Conservation (phyloP, 2,113 vertebrate species). For the Brachypteracias leptosomus region DNA sequence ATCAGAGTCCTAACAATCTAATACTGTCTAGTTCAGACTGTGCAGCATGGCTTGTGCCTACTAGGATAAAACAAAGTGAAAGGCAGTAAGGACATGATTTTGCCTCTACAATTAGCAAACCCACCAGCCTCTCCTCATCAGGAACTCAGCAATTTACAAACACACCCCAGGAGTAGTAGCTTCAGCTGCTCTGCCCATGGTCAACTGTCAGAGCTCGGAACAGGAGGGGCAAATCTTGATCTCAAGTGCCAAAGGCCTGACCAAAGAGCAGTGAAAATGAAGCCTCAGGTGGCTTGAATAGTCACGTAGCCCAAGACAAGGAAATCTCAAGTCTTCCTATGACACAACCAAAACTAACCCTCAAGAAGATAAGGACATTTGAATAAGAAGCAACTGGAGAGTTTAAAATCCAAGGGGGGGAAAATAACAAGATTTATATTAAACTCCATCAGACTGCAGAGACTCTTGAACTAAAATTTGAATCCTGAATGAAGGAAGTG, state of each 20-base stretch:
- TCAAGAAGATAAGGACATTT: not conserved
- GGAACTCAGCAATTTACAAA: not conserved
- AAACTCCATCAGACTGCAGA: not conserved
- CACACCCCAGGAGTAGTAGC: not conserved
- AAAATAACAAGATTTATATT: not conserved
- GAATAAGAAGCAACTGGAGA: not conserved
- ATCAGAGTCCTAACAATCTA: not conserved
- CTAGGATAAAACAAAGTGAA: not conserved
- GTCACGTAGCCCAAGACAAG: not conserved
- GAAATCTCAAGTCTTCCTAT: not conserved
- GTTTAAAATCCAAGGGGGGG: not conserved
- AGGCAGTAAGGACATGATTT: not conserved
- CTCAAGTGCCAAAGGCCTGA: not conserved
- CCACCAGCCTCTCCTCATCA: not conserved
- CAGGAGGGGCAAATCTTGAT: not conserved
- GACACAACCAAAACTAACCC: not conserved
- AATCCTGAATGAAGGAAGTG: not conserved
- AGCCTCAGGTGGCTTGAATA: not conserved
- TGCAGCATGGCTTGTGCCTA: not conserved
- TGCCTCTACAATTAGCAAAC: not conserved
- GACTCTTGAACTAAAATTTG: not conserved
- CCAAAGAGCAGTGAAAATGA: not conserved
- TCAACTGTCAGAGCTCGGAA: not conserved
- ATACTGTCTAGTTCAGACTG: not conserved
- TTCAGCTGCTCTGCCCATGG: not conserved